Evolutionary conservation across 2,113 vertebrate species (phyloP), one percentile per base, ranked within the genome.

Genomic region (Tragelaphus strepsiceros): DNA sequence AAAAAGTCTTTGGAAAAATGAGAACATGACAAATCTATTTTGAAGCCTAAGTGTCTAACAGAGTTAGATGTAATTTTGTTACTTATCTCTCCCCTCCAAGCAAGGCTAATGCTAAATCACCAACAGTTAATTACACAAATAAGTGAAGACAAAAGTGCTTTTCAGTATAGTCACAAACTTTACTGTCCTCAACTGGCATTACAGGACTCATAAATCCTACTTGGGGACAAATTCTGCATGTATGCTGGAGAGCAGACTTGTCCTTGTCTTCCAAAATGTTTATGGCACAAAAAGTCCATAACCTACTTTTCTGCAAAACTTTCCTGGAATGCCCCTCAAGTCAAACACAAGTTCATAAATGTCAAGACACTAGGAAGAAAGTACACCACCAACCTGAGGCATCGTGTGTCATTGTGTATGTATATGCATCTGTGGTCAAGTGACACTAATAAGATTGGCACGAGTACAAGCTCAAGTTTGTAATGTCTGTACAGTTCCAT

Each of bases 151-250:
- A 92, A 98, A 98, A 97, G 96, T 98, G 97, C 91, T 96, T 97
- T 98, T 95, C 84, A 98, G 61, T 95, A 94, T 35, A 97, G 64
- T 95, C 88, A 96, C 93, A 96, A 97, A 97, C 88, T 93, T 98
- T 96, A 98, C 96, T 97, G 89, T 89, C 95, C 97, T 96, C 93
- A 97, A 89, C 96, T 97, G 96, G 96, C 95, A 99, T 98, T 98
- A 99, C 99, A 98, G 99, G 99, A 99, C 98, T 99, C 61, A 98
- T 97, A 98, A 98, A 98, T 97, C 94, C 98, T 97, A 93, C 90
- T 28, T 3, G 80, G 89, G 39, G 58, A 96, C 83, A 81, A 95
- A 95, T 89, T 97, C 93, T 97, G 83, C 49, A 94, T 22, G 24
- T 71, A 81, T 11, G 85, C 35, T 86, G 61, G 77, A 83, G 32